Evolutionary conservation across 2,113 vertebrate species (phyloP), one percentile per base, ranked within the genome.

Genomic region (Crotophaga sulcirostris): DNA sequence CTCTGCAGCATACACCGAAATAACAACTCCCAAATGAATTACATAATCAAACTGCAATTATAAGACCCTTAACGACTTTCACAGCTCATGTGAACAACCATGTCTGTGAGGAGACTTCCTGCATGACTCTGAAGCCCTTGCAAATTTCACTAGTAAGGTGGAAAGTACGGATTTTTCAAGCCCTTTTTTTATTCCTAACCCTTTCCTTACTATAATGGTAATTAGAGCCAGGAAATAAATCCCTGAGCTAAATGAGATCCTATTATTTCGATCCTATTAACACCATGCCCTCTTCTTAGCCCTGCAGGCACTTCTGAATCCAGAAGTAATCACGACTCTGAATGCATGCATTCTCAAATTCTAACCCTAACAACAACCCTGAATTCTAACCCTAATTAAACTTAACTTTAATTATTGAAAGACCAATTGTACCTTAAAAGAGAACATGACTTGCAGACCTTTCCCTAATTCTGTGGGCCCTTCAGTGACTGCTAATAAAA

Each of bases 211-310:
- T 81, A 28, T 59, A 92, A 81, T 84, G 68, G 75, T 81, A 97
- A 97, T 96, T 96, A 96, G 55, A 90, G 55, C 6, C 47, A 90
- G 79, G 51, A 96, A 96, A 94, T 88, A 93, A 95, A 95, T 84
- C 76, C 85, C 72, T 92, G 79, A n/a, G 21, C 68, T 86, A 92
- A 95, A 92, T 81, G n/a, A 93, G 88, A 94, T 90, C 94, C 76
- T 92, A 93, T 97, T 97, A 96, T 97, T 97, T 92, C 6, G 3
- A 90, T 93, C 90, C 82, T 90, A 92, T 96, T 96, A 96, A 93
- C 86, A 92, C 72, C 31, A 23, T 89, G 92, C 59, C 88, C 85
- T 95, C 83, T 95, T 93, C 72, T 72, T 90, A 93, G 75, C 63
- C 95, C 90, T 92, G 51, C 59, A 88, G 90, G 88, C 63, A 90